Conservation (phyloP, 2,888 invertebrate species). For the Nycteola revayana region DNA sequence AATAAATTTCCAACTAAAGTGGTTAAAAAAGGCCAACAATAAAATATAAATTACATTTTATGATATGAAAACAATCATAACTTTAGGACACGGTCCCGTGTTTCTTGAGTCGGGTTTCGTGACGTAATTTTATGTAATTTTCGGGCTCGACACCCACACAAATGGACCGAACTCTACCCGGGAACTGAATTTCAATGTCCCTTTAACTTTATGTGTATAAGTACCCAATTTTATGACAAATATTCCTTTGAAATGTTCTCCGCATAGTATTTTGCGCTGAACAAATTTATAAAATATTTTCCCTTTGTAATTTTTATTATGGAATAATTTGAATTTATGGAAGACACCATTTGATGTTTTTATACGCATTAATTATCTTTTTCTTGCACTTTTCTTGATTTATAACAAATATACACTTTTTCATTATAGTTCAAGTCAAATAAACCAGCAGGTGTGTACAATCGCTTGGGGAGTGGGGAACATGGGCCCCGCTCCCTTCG, state of each 20-base stretch:
- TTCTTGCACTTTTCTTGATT: too few species aligned
- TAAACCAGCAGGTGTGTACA: too few species aligned
- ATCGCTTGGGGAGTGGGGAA: too few species aligned
- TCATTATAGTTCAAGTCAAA: too few species aligned
- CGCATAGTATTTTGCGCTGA: constrained; percentile 11
- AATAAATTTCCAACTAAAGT: too few species aligned
- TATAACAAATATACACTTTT: too few species aligned
- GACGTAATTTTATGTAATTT: constrained; percentile 53
- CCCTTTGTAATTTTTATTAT: too few species aligned
- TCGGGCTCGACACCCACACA: constrained; percentile 43
- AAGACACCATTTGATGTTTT: too few species aligned
- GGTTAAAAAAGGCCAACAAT: too few species aligned
- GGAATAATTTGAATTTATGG: neutral
- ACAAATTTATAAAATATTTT: too few species aligned
- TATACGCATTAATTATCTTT: too few species aligned
- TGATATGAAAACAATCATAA: constrained; percentile 3
- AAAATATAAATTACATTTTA: neutral
- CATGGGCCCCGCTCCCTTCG: too few species aligned
- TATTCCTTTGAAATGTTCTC: constrained; percentile 23
- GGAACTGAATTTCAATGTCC: constrained; percentile 41
- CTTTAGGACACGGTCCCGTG: neutral
- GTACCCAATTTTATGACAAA: constrained; percentile 44
- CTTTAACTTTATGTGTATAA: constrained; percentile 39
- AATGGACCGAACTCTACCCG: constrained; percentile 43
- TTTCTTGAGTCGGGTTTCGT: constrained; percentile 13